Evolutionary conservation across 2,113 vertebrate species (phyloP), one percentile per base, ranked within the genome.

Genomic region (Oreochromis tanganicae): DNA sequence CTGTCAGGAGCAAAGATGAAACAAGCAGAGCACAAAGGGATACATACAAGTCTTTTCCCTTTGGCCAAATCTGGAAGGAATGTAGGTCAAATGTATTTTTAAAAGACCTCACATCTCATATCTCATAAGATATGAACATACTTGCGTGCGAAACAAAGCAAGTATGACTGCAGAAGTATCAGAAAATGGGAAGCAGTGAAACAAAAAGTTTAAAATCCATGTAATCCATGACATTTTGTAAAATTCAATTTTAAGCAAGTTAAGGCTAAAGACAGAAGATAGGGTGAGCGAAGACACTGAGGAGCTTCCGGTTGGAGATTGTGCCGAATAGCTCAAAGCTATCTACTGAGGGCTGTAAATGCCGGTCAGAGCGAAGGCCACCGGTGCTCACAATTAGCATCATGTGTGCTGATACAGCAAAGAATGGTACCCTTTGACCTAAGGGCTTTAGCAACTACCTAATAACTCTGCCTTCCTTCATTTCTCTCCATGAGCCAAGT

Each of bases 391-490:
- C 66, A 91, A 83, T 81, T 19, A 85, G 38, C 19, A 59, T 85
- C 66, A 43, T 34, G 34, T 90, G 79, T 86, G 83, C 57, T 81
- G n/a, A 91, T 86, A 85, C 54, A 84, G 71, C 57, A 41, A 48
- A 87, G 84, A 85, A 92, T 56, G 82, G 86, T 82, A 50, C 90
- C 91, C 88, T 94, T 89, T 94, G 86, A 88, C 91, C 85, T 88
- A 11, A 8, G 32, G 29, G 78, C 36, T 83, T 92, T 29, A 78
- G 73, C 88, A 91, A 87, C 82, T 73, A 78, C 66, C 63, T 80
- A 71, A 91, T 80, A 87, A 80, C 55, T 27, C 43, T 32, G 21
- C 57, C 71, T 90, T 84, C 91, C 90, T 91, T 91, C 9, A 84
- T 66, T 80, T 86, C 38, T 21, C 46, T 73, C 27, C 55, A 52